Base-by-base conservation (phyloP, 2,113 vertebrate species). In the Corythoichthys intestinalis region DNA sequence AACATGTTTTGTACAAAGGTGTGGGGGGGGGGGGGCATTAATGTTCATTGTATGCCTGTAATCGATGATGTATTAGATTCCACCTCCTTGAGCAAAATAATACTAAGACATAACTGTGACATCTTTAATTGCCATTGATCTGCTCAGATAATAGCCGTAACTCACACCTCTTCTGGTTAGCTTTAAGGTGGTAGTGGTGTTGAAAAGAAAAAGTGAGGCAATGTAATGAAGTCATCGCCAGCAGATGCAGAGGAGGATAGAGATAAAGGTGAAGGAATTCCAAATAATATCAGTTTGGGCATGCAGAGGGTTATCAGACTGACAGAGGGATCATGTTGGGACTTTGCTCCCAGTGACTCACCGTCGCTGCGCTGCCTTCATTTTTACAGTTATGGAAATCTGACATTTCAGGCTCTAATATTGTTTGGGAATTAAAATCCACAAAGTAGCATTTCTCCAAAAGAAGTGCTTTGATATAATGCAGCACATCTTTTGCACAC, bases 231-330 rank as follows among this genome's bases (percentile, higher is more conserved):
- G 89, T 85, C 85, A 90, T 85, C 80, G 81, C 81, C 80, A 86
- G 87, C 84, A 87, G 85, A 89, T 83, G 84, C 59, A 2, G 66
- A 82, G 86, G 77, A 87, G 85, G 85, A 89, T 74, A 68, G 77
- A 84, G 80, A 85, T 83, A 86, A 85, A 88, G 79, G 67, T 84
- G 78, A 75, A 86, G 76, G 87, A 90, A 88, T 90, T 85, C 85
- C 79, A 87, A 89, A 87, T 88, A 87, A 83, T 82, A 83, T 87
- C 71, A 85, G 89, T 84, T 86, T 79, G 85, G 83, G 85, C 87
- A 88, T 74, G 86, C 72, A 8, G 34, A 58, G 72, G 84, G 69
- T 78, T 76, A 81, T 85, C 84, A 75, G 52, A 57, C 70, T 74
- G 47, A 20, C 57, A 56, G 65, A 78, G 61, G 66, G 56, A 77